These are phyloP conservation scores for Xenopus tropicalis DNA, from an alignment of 2,113 vertebrate genomes.

Conservation along the genomic window UCB_Xtro_10.0 CM004452.2:12370001-12370500, in stretches of 20 bases:
- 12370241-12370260: neutral
- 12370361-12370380: too few species aligned
- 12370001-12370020: slow-evolving; percentile 89
- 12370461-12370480: too few species aligned
- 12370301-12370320: too few species aligned
- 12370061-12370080: slow-evolving; percentile 95
- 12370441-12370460: too few species aligned
- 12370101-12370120: slow-evolving; percentile 91
- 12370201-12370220: neutral
- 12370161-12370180: slow-evolving; percentile 81
- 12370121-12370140: slow-evolving; percentile 98
- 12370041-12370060: slow-evolving; percentile 98
- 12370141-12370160: slow-evolving; percentile 96
- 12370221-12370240: neutral
- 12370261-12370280: too few species aligned
- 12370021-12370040: slow-evolving; percentile 93
- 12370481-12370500: too few species aligned
- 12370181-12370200: neutral
- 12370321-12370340: too few species aligned
- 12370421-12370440: too few species aligned
- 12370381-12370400: too few species aligned
- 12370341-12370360: too few species aligned
- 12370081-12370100: slow-evolving; percentile 95
- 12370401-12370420: too few species aligned
- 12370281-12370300: too few species aligned